Conservation (phyloP, 92 coral and sea anemone genomes). For the Muricea muricata region DNA sequence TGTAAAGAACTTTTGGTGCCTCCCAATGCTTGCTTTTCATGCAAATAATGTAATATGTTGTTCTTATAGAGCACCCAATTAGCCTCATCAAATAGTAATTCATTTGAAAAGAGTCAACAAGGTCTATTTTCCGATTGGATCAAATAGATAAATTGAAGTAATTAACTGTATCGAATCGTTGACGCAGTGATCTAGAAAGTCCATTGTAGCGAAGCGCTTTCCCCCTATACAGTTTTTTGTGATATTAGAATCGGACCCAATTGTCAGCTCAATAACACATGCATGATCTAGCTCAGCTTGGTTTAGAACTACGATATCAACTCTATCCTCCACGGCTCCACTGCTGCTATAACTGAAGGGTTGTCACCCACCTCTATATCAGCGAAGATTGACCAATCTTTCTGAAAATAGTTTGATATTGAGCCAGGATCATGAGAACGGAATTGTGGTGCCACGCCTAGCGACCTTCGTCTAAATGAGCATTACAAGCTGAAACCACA, state of each 20-base stretch:
- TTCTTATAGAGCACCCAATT: not conserved
- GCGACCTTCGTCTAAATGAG: constrained; percentile 4
- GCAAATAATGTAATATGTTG: not conserved
- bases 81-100: not conserved
- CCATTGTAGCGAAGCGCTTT: not conserved
- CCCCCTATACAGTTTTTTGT: not conserved
- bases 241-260: not conserved
- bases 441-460: constrained; percentile 8
- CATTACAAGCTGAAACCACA: constrained; percentile 5
- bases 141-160: not conserved
- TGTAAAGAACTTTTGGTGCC: no score
- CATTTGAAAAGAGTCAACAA: no score
- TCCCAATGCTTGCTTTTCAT: not conserved
- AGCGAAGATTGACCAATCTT: not conserved
- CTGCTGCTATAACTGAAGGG: constrained; percentile 1
- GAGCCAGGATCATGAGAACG: not conserved
- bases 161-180: not conserved
- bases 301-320: not conserved
- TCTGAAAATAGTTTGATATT: not conserved
- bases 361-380: not conserved
- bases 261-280: constrained; percentile 1
- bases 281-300: not conserved
- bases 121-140: not conserved
- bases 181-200: not conserved
- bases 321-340: not conserved